These are phyloP conservation scores for Machimus rusticus DNA, from an alignment of 2,888 invertebrate genomes.

Conservation along the genomic window DNA sequence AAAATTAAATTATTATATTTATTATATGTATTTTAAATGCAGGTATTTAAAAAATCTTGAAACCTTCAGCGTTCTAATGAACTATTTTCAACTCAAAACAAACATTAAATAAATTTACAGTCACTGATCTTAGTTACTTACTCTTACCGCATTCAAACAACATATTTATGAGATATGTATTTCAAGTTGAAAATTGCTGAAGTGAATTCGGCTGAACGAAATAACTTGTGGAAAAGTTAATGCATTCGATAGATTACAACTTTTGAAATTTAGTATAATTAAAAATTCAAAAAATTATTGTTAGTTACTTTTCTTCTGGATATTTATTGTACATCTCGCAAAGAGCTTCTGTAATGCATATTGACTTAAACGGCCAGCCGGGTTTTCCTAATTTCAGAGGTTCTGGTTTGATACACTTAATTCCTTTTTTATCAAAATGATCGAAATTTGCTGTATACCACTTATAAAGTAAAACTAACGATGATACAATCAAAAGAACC, in stretches of 20 bases:
- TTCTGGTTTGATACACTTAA: background rate
- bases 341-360: background rate
- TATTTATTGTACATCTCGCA: background rate
- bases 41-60: background rate
- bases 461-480: background rate
- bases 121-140: too few species aligned
- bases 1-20: background rate
- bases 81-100: background rate
- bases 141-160: too few species aligned
- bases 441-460: background rate
- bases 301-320: background rate
- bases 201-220: too few species aligned
- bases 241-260: too few species aligned
- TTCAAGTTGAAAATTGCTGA: too few species aligned
- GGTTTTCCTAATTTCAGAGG: background rate
- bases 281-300: too few species aligned
- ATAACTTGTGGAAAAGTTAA: too few species aligned
- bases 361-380: background rate
- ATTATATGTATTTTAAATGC: background rate
- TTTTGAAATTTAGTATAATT: too few species aligned
- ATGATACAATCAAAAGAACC: background rate
- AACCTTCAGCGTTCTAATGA: too few species aligned
- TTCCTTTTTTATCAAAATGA: background rate
- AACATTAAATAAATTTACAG: too few species aligned
- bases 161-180: too few species aligned